These are phyloP conservation scores for Jacana jacana DNA, from an alignment of 2,113 vertebrate species.

Conservation along the genomic window DNA sequence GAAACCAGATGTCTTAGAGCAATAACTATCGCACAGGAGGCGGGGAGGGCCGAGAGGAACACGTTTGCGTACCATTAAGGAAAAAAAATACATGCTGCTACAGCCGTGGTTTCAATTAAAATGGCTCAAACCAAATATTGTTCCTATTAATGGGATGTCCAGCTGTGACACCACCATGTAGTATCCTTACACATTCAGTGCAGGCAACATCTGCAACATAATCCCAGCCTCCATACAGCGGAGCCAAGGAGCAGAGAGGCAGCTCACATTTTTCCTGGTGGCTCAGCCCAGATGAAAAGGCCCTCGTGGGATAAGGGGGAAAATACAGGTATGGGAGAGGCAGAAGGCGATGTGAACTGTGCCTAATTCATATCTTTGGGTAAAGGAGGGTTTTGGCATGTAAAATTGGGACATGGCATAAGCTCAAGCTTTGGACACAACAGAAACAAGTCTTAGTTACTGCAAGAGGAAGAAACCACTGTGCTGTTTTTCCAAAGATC, in stretches of 20 bases:
- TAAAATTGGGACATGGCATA: neutral
- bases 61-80: neutral
- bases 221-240: neutral
- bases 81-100: neutral
- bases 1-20: slow-evolving; percentile 63
- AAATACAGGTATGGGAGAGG: neutral
- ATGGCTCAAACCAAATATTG: slow-evolving; percentile 29
- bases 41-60: slow-evolving; percentile 42
- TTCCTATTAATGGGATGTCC: slow-evolving; percentile 59
- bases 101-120: slow-evolving; percentile 73
- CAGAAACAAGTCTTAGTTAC: neutral
- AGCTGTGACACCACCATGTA: slow-evolving; percentile 6
- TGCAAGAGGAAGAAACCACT: neutral
- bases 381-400: neutral
- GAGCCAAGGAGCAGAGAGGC: neutral
- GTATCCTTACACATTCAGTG: neutral
- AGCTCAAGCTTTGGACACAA: neutral
- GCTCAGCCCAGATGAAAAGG: neutral
- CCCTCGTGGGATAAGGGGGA: neutral
- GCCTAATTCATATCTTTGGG: neutral
- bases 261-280: neutral
- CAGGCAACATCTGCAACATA: slow-evolving; percentile 57
- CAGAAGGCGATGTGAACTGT: neutral
- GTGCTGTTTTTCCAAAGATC: neutral
- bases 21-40: slow-evolving; percentile 16